Evolutionary conservation across 1,140 invertebrate genomes (phyloP), one percentile per base, ranked within the genome.

Genomic region (Polypedilum vanderplanki): DNA sequence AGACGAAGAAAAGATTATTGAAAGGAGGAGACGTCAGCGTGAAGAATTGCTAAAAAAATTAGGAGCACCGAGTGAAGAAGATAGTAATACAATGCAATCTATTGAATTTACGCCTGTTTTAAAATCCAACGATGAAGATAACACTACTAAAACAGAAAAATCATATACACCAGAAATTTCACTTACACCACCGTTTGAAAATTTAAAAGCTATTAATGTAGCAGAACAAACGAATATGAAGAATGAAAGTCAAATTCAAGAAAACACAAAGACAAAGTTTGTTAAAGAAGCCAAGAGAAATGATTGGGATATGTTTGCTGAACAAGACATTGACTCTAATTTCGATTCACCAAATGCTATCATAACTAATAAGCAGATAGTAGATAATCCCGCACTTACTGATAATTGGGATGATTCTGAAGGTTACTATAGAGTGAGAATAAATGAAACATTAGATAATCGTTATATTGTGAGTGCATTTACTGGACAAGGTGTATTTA

Each of bases 351-450:
- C 95, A 83, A 93, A 88, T 79, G 90, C 90, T 15, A 89, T 92
- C 41, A 86, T 88, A 41, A 87, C 87, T 77, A 85, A 88, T 85
- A 90, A 87, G 79, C 83, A 86, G 77, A 87, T 88, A 67, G 85
- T 87, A 41, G 94, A 96, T 79, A 97, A 97, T 85, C 94, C 94
- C 0, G 91, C 92, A 76, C 85, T 98, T 4, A 97, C 92, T 3
- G 98, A 99, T 82, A 99, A 99, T 82, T 99, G 98, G 98, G 98
- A 99, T 83, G 98, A 99, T 85, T 93, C 97, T 15, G 98, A 99
- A 86, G 98, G 98, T 65, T 99, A 98, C 84, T 97, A 96, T 82
- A 89, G 98, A 75, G 97, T 99, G 15, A 88, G 97, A 74, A 97
- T 98, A 78, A 96, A 97, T 9, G 98, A 99, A 87, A 89, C 90